Conservation (phyloP, 1,140 invertebrate species). For the Drosophila lini region DNA sequence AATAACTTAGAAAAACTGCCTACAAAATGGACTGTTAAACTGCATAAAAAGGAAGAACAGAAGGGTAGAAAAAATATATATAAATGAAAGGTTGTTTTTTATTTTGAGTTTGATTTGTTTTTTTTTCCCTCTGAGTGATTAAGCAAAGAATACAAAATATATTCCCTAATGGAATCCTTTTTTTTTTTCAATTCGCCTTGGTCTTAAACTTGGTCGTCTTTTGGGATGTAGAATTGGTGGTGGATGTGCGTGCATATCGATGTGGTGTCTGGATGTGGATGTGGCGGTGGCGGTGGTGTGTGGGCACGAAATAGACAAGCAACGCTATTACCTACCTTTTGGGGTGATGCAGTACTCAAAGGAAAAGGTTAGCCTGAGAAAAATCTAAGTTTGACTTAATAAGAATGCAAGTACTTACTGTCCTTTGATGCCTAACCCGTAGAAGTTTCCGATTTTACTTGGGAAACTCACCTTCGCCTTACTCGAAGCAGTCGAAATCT, state of each 20-base stretch:
- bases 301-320: constrained; percentile 48
- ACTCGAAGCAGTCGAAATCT: neutral
- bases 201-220: constrained; percentile 29
- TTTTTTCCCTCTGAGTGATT: constrained; percentile 33
- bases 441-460: neutral
- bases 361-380: constrained; percentile 23
- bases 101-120: constrained; percentile 48
- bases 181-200: constrained; percentile 30
- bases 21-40: constrained; percentile 48
- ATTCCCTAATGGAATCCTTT: constrained; percentile 56
- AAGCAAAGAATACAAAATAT: constrained; percentile 34
- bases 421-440: constrained; percentile 2
- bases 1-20: constrained; percentile 53
- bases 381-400: constrained; percentile 5
- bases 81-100: constrained; percentile 33
- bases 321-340: constrained; percentile 58
- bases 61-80: constrained; percentile 37
- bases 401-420: constrained; percentile 27
- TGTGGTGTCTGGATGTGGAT: constrained; percentile 26
- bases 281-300: constrained; percentile 29
- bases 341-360: constrained; percentile 27
- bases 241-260: constrained; percentile 14
- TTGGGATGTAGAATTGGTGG: constrained; percentile 20
- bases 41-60: constrained; percentile 44
- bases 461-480: constrained; percentile 9